Conservation (phyloP, 2,113 vertebrate species). For the Hirundichthys speculiger region DNA sequence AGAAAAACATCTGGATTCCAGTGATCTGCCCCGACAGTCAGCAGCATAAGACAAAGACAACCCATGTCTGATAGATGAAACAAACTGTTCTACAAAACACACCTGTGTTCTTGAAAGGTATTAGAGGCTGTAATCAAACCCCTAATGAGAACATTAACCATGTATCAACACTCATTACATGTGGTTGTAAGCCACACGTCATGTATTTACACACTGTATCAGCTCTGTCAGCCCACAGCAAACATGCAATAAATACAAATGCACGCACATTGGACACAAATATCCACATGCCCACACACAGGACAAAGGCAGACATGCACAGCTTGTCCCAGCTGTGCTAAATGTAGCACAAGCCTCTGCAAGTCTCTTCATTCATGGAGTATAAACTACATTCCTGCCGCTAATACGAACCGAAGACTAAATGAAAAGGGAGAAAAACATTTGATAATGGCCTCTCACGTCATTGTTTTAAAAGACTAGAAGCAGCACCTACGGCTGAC, state of each 20-base stretch:
- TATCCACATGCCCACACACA: conserved; percentile 34
- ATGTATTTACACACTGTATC: conserved; percentile 41
- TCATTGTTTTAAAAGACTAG: conserved; percentile 41
- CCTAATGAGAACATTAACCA: conserved; percentile 46
- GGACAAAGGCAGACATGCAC: conserved; percentile 37
- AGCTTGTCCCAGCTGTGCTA: conserved; percentile 48
- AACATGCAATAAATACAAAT: conserved; percentile 41
- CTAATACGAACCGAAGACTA: conserved; percentile 38
- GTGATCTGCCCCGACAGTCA: conserved; percentile 59
- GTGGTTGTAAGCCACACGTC: conserved; percentile 45
- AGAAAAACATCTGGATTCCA: conserved; percentile 65
- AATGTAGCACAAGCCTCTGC: conserved; percentile 48
- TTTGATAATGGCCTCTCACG: conserved; percentile 45
- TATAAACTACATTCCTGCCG: conserved; percentile 54
- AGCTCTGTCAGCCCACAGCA: conserved; percentile 3
- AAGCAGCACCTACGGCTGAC: conserved; percentile 42
- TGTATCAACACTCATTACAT: conserved; percentile 39
- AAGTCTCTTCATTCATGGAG: conserved; percentile 47
- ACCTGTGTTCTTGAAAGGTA: conserved; percentile 58
- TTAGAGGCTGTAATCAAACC: conserved; percentile 53
- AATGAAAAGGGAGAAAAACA: conserved; percentile 62
- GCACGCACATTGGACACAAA: conserved; percentile 7
- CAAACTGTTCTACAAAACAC: conserved; percentile 45
- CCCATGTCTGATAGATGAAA: conserved; percentile 40
- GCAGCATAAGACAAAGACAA: conserved; percentile 57